These are phyloP conservation scores for Aphelenchoides besseyi DNA, from an alignment of 1,140 invertebrate genomes.

Conservation along the genomic window DNA sequence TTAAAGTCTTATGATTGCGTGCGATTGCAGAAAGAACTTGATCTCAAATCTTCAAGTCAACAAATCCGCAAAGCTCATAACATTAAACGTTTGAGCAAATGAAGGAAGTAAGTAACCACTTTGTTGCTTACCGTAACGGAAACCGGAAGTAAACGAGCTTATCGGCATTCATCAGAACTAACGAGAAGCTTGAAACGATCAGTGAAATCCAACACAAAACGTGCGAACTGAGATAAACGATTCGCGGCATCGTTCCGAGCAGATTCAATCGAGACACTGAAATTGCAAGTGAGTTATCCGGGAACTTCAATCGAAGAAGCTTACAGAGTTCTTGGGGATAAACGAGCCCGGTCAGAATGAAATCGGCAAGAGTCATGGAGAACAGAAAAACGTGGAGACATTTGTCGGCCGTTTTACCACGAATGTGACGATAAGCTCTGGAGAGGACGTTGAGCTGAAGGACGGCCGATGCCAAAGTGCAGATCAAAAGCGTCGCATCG, in stretches of 20 bases:
- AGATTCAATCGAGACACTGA: constrained; percentile 11
- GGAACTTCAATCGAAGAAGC: constrained; percentile 18
- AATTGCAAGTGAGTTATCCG: constrained; percentile 17
- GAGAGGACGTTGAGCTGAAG: constrained; percentile 45
- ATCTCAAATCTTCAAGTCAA: no score
- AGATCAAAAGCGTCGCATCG: constrained; percentile 36
- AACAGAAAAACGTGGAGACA: constrained; percentile 49
- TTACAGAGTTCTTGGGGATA: constrained; percentile 24
- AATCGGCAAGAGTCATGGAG: constrained; percentile 53
- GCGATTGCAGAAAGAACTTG: no score
- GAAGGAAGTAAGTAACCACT: no score
- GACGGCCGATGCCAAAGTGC: constrained; percentile 42
- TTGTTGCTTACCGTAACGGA: constrained; percentile 46
- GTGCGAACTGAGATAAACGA: neutral
- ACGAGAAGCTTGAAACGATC: constrained; percentile 47
- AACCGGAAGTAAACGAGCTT: constrained; percentile 53
- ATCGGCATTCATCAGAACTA: constrained; percentile 51
- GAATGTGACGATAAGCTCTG: constrained; percentile 39
- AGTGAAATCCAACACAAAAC: constrained; percentile 43
- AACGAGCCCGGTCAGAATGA: constrained; percentile 49
- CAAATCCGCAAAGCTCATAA: no score
- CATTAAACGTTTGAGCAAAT: no score
- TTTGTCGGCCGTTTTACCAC: constrained; percentile 37
- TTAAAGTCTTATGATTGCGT: no score
- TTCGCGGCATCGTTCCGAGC: neutral